Percentiles rank a stretch among this genome's conserved stretches.
Evolutionary conservation across 2,113 vertebrate genomes (phyloP).

Genomic region (Hemiscyllium ocellatum): DNA sequence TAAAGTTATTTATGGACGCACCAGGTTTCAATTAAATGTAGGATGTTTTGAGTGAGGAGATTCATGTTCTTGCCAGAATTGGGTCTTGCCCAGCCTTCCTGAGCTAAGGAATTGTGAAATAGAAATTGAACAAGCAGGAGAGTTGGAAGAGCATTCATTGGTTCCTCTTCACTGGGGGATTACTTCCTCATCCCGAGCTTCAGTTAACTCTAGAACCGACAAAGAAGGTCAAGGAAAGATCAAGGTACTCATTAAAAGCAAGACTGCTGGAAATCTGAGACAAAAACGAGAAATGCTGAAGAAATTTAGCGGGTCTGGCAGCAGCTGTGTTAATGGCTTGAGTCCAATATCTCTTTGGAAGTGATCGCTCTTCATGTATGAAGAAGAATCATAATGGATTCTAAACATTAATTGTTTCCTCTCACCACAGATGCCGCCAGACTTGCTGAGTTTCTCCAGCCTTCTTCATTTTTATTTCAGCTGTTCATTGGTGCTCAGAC

Average conservation of each 20-base stretch:
- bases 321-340: no score
- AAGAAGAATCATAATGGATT: no score
- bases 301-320: no score
- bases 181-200: background rate
- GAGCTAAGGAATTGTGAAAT: background rate
- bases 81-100: background rate
- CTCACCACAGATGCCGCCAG: no score
- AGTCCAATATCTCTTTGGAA: no score
- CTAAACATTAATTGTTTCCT: no score
- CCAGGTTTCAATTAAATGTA: background rate
- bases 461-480: no score
- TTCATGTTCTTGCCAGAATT: background rate
- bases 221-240: background rate
- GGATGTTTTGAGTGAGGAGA: background rate
- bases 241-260: no score
- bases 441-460: no score
- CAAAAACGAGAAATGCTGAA: no score
- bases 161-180: background rate
- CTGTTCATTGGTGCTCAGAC: background rate
- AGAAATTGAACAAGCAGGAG: background rate
- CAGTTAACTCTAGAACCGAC: background rate
- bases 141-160: background rate
- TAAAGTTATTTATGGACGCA: background rate
- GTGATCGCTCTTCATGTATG: no score
- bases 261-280: no score